Evolutionary conservation across 2,797 vertebrate species (phyloP).

Genomic region (Huso huso): DNA sequence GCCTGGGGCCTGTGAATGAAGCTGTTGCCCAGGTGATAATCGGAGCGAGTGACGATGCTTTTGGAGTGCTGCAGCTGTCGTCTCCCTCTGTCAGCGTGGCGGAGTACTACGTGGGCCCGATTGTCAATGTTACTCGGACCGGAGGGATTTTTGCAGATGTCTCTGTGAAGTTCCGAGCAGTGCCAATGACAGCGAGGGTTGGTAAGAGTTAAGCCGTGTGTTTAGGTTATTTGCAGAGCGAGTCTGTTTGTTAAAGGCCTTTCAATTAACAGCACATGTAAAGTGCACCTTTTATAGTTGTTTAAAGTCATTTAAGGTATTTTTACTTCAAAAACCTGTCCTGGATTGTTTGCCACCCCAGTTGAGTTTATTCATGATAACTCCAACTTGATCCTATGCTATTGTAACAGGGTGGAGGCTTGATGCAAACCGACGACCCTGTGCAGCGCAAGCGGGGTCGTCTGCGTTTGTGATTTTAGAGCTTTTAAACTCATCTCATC

Average conservation of each 20-base stretch:
- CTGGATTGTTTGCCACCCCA: too few species aligned
- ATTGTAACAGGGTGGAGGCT: too few species aligned
- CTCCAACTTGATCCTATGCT: too few species aligned
- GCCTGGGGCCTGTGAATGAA: constrained; percentile 60
- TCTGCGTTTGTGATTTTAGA: too few species aligned
- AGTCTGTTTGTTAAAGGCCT: not conserved
- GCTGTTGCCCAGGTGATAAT: constrained; percentile 80
- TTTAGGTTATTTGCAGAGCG: not conserved
- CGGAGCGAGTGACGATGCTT: constrained; percentile 83
- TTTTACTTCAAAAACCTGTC: too few species aligned
- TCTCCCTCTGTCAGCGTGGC: constrained; percentile 70
- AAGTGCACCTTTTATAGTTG: not conserved
- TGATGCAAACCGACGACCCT: too few species aligned
- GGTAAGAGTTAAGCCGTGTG: constrained; percentile 60
- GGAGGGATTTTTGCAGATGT: constrained; percentile 92
- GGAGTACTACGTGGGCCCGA: constrained; percentile 84
- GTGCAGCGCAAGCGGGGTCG: too few species aligned
- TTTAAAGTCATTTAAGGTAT: not conserved
- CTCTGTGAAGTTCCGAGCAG: constrained; percentile 91
- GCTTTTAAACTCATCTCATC: too few species aligned
- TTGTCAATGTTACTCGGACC: constrained; percentile 86
- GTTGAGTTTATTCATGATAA: too few species aligned
- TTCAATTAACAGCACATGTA: not conserved
- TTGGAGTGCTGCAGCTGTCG: constrained; percentile 86
- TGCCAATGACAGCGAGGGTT: constrained; percentile 82